Base-by-base conservation (phyloP, 2,113 vertebrate species). In the Oncorhynchus tshawytscha region DNA sequence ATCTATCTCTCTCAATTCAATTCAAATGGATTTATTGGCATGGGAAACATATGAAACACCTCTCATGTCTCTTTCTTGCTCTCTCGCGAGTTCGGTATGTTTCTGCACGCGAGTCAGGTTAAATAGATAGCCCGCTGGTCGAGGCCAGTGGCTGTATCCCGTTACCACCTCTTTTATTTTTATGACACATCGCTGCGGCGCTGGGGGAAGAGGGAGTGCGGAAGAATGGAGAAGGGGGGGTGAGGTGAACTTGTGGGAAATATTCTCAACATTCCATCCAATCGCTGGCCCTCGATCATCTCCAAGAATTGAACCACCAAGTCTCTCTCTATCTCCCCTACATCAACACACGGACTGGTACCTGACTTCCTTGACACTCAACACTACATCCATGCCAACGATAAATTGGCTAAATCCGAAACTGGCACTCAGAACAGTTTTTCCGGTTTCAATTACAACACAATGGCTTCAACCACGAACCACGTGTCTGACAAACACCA, bases 141-240 rank as follows among this genome's bases (percentile, higher is more conserved):
- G 80, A 76, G 82, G 86, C 78, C 89, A 83, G 81, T 65, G 80
- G 80, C 85, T 84, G 86, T 81, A 90, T 92, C 90, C 68, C 79
- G 81, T 91, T 91, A 90, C 89, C 76, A 71, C 79, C 69, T 80
- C 78, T 90, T 89, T 88, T 88, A 88, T 90, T 89, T 90, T 91
- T 89, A 92, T 88, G 88, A 82, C 83, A 83, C 83, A 64, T 9
- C 45, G 73, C 76, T 29, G 31, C 25, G 77, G 70, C 31, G 80
- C 69, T 70, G 48, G 73, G 74, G 75, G 83, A 76, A 71, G 9
- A 45, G 49, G 1, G 49, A 12, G 9, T 16, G 86, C 85, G 5
- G 7, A 48, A 16, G 60, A 22, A 18, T 13, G 2, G 31, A 18
- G 20, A 27, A 27, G 3, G 18, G 67, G 5, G 29, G 20, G n/a